A percentile compares a stretch with the other conserved stretches of the same genome.
Evolutionary conservation across 2,888 invertebrate species (phyloP).

Genomic region (Cepaea hortensis): DNA sequence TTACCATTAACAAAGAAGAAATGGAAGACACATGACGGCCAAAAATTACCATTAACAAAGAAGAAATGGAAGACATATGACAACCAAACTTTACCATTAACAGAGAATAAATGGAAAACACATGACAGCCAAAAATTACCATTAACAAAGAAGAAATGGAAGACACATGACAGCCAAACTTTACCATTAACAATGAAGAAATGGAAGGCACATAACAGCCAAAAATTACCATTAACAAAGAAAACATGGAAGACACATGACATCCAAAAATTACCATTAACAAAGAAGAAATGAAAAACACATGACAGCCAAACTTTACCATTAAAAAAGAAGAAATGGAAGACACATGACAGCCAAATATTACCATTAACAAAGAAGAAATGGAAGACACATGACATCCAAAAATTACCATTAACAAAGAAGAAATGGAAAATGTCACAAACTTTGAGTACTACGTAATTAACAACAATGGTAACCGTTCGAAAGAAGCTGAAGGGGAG

Average conservation of each 20-base stretch:
- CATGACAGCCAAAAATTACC: background rate
- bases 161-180: background rate
- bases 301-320: background rate
- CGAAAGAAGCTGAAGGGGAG: too few relatives aligned
- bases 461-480: too few relatives aligned
- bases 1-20: background rate
- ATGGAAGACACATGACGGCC: background rate
- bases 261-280: background rate
- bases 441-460: background rate
- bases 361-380: background rate
- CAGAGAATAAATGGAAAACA: background rate
- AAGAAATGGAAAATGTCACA: too few relatives aligned
- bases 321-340: background rate
- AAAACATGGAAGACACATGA: background rate
- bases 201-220: background rate
- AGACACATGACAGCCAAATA: background rate
- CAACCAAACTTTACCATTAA: background rate
- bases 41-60: background rate
- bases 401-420: background rate
- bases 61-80: too few relatives aligned
- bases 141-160: background rate
- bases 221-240: background rate
- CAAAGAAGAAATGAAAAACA: background rate
- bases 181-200: background rate
- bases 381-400: too few relatives aligned